A percentile compares a stretch with the other conserved stretches of the same genome.
These are phyloP conservation scores for Crenichthys baileyi DNA, from an alignment of 2,797 vertebrate species.

Conservation along the genomic window DNA sequence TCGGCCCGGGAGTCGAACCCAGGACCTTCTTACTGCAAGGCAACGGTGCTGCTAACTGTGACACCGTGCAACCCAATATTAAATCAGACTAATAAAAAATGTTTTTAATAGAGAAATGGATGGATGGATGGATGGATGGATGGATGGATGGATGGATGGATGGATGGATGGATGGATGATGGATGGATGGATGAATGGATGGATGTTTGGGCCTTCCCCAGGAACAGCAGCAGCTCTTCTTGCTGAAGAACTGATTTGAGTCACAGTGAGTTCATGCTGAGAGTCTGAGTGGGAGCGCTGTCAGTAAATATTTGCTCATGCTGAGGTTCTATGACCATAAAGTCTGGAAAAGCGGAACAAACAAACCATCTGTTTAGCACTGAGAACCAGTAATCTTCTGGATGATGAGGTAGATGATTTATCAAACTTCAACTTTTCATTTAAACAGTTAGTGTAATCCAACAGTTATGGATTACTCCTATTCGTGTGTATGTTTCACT, in stretches of 20 bases:
- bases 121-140: too few relatives aligned
- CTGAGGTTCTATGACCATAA: conserved; percentile 30
- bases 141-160: not conserved
- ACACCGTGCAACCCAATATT: too few relatives aligned
- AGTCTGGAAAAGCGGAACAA: conserved; percentile 23
- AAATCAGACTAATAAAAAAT: too few relatives aligned
- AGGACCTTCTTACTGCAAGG: too few relatives aligned
- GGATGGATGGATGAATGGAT: too few relatives aligned
- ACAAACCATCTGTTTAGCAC: conserved; percentile 52
- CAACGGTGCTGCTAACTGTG: too few relatives aligned
- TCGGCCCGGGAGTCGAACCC: too few relatives aligned
- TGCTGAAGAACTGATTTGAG: conserved; percentile 8
- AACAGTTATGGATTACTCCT: conserved; percentile 1
- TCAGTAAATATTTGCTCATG: conserved; percentile 39
- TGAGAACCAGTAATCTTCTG: conserved; percentile 28
- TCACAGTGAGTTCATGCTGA: not conserved
- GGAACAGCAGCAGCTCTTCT: conserved; percentile 45
- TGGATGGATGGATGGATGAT: too few relatives aligned
- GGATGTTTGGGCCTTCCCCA: conserved; percentile 25
- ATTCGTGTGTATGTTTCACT: conserved; percentile 1
- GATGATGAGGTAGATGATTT: conserved; percentile 1
- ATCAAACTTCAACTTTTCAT: conserved; percentile 22
- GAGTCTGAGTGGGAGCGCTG: conserved; percentile 14
- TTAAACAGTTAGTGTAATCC: conserved; percentile 20
- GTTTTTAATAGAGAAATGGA: too few relatives aligned